These are phyloP conservation scores for Bubalus kerabau DNA, from an alignment of 2,113 vertebrate species.

Conservation along the genomic window DNA sequence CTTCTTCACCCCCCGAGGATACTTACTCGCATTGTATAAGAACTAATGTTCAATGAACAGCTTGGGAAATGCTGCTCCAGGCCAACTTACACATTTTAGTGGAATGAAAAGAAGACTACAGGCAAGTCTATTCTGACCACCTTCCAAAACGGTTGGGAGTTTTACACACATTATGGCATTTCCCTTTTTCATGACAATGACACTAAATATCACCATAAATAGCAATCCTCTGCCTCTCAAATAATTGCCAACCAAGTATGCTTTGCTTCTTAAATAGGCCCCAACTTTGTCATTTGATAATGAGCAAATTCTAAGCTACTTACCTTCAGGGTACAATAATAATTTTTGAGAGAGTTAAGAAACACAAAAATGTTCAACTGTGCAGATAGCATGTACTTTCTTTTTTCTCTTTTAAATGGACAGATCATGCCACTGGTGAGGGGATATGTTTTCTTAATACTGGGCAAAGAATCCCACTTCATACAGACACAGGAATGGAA, in stretches of 20 bases:
- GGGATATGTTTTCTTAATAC: background rate
- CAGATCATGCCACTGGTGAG: background rate
- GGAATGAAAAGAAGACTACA: slow-evolving; percentile 2
- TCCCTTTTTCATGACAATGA: slow-evolving; percentile 40
- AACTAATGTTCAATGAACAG: background rate
- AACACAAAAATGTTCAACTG: slow-evolving; percentile 25
- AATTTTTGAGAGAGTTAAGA: slow-evolving; percentile 44
- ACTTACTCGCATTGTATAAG: background rate
- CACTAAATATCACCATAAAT: slow-evolving; percentile 27
- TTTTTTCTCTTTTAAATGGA: background rate
- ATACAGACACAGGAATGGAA: background rate
- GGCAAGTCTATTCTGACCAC: background rate
- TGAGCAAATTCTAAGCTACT: slow-evolving; percentile 15
- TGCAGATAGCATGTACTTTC: background rate
- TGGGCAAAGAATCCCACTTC: slow-evolving; percentile 33
- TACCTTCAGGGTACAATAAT: slow-evolving; percentile 1
- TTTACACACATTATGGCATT: slow-evolving; percentile 20
- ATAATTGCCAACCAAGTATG: slow-evolving; percentile 11
- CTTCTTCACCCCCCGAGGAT: background rate
- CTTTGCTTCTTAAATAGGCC: slow-evolving; percentile 27
- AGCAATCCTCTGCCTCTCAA: slow-evolving; percentile 24
- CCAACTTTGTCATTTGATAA: slow-evolving; percentile 29
- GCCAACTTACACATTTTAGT: background rate
- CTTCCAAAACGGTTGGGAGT: slow-evolving; percentile 19
- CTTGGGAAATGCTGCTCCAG: background rate